Evolutionary conservation across 2,113 vertebrate species (phyloP), one percentile per base, ranked within the genome.

Genomic region (Chiloscyllium plagiosum): DNA sequence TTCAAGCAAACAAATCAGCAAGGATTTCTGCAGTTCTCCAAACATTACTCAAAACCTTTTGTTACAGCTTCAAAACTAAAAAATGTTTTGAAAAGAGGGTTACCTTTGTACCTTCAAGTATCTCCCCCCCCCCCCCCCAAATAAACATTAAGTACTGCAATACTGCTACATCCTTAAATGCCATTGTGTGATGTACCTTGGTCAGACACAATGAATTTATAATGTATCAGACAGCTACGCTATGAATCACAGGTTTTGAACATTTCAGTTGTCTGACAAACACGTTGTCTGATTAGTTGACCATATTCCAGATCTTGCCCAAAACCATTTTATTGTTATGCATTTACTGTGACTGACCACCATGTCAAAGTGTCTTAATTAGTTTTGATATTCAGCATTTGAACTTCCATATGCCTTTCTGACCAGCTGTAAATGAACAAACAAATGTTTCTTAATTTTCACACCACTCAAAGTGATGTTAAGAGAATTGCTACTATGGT

Each of bases 231-330:
- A 69, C 29, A 69, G 61, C 19, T 69, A 52, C 69, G 92, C n/a
- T 47, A 94, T 94, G n/a, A 94, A 94, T 94, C 33, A 94, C 92
- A 19, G 6, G 22, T 12, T 42, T 69, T 94, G 92, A 94, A 93
- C 37, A 65, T 66, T 66, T 93, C 90, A 20, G 61, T 37, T 93
- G 61, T 19, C 56, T 37, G 90, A 93, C 19, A 19, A 15, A 93
- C 13, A 93, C 61, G 65, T 66, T 47, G 68, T 94, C 92, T 94
- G 61, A 94, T 94, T 94, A 92, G 66, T 66, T 92, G 90, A 66
- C 26, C 61, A 65, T n/a, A 93, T 19, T 93, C 56, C 90, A 61
- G 90, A 66, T 13, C 29, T 92, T 33, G 56, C 26, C 5, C 37
- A 69, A 94, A 68, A 69, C n/a, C n/a, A 68, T 69, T 94, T 69